phyloP scores from a whole-genome alignment of 2,888 invertebrate species.

The Trichopria drosophilae region DNA sequence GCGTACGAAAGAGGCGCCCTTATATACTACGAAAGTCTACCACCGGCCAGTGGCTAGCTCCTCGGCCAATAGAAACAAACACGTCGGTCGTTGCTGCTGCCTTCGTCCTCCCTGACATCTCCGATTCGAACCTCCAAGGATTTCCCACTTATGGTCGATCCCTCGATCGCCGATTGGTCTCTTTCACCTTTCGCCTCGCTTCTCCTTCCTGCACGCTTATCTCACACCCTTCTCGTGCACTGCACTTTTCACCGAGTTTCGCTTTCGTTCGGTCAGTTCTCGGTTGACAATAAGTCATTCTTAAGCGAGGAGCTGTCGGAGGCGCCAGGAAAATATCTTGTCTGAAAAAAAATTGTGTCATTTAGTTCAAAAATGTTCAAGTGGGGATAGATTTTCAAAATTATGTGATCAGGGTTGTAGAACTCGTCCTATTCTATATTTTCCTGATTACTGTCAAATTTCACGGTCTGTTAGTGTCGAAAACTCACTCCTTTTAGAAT shows the following conservation, averaged over 20 bases:
- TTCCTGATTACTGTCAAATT: too few species aligned
- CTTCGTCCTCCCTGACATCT: constrained; percentile 1
- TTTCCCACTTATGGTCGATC: constrained; percentile 18
- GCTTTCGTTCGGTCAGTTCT: neutral
- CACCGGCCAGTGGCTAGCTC: constrained; percentile 39
- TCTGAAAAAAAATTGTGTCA: too few species aligned
- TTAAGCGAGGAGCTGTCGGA: too few species aligned
- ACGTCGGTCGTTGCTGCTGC: constrained; percentile 29
- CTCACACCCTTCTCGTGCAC: neutral
- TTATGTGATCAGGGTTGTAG: too few species aligned
- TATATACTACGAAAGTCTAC: constrained; percentile 47
- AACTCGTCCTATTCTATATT: too few species aligned
- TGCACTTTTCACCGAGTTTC: neutral
- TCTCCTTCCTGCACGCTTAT: neutral
- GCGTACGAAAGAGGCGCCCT: constrained; percentile 42
- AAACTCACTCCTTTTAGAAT: too few species aligned
- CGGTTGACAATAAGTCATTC: neutral
- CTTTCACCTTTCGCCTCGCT: neutral
- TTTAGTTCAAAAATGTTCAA: too few species aligned
- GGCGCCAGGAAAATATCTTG: too few species aligned
- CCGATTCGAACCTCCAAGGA: constrained; percentile 14
- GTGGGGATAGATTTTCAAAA: too few species aligned
- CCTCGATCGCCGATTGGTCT: neutral
- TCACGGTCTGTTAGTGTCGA: too few species aligned
- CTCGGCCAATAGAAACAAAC: constrained; percentile 44